Evolutionary conservation across 2,888 invertebrate species (phyloP).

Genomic region (Punctoribates punctum): DNA sequence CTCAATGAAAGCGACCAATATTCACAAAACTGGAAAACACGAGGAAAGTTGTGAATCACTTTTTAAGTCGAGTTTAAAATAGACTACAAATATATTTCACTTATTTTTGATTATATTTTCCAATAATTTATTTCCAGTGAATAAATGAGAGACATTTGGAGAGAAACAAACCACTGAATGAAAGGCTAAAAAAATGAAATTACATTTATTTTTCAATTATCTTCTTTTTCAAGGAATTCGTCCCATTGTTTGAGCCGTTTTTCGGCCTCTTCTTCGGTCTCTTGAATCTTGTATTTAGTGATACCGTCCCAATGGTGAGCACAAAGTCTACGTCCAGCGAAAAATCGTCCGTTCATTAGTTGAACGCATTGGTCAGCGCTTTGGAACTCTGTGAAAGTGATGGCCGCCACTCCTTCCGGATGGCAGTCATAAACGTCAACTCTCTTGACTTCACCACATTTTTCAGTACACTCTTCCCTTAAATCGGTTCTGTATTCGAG

Average conservation of each 20-base stretch:
- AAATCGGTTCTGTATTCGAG: constrained; percentile 87
- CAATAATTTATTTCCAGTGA: no score
- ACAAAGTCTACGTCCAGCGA: constrained; percentile 75
- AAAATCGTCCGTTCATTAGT: constrained; percentile 82
- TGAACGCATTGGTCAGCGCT: constrained; percentile 85
- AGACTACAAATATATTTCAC: no score
- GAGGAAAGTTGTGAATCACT: no score
- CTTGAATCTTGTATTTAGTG: constrained; percentile 83
- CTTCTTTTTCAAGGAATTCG: constrained; percentile 66
- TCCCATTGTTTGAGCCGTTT: constrained; percentile 83
- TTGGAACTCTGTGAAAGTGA: constrained; percentile 83
- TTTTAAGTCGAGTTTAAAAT: no score
- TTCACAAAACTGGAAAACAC: no score
- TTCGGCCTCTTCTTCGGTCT: constrained; percentile 80
- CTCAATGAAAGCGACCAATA: no score
- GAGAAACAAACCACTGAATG: no score
- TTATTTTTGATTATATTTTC: no score
- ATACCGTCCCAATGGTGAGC: constrained; percentile 94
- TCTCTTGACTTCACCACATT: constrained; percentile 87
- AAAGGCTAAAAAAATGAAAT: no score
- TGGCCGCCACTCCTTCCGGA: constrained; percentile 88
- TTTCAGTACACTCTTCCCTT: constrained; percentile 72
- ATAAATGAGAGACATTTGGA: no score
- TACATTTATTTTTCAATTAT: neutral
- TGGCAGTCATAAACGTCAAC: constrained; percentile 86